A percentile compares a stretch with the other conserved stretches of the same genome.
Evolutionary conservation across 2,113 vertebrate species (phyloP).

Genomic region (Brachypteracias leptosomus): DNA sequence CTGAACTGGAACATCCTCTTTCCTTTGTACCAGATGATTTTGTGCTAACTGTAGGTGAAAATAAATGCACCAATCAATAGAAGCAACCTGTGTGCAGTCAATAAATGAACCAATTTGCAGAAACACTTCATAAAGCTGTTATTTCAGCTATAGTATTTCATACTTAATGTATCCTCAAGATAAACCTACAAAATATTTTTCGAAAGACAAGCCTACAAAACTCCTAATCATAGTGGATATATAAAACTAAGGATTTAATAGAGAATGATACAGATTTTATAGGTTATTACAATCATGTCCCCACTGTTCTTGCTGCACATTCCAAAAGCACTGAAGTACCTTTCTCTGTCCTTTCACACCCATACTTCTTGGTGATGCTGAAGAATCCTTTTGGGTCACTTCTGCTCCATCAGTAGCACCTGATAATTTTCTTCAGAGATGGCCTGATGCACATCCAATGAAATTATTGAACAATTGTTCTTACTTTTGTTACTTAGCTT

Average conservation of each 20-base stretch:
- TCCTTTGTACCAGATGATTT: not conserved
- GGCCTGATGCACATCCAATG: not conserved
- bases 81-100: not conserved
- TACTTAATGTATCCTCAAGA: not conserved
- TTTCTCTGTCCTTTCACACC: not conserved
- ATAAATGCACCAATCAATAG: rapidly evolving
- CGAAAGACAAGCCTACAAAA: not conserved
- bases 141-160: not conserved
- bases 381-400: not conserved
- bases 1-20: no score
- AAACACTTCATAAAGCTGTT: not conserved
- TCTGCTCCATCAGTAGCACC: not conserved
- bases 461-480: not conserved
- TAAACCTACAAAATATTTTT: not conserved
- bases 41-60: not conserved
- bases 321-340: not conserved
- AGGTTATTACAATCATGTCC: not conserved
- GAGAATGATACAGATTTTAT: not conserved
- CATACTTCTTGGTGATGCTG: not conserved
- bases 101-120: not conserved
- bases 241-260: not conserved
- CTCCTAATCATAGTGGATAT: not conserved
- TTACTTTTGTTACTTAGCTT: not conserved
- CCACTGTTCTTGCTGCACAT: rapidly evolving
- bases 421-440: not conserved